Evolutionary conservation across 2,797 vertebrate genomes (phyloP).

Genomic region (Jordanella pulchra): DNA sequence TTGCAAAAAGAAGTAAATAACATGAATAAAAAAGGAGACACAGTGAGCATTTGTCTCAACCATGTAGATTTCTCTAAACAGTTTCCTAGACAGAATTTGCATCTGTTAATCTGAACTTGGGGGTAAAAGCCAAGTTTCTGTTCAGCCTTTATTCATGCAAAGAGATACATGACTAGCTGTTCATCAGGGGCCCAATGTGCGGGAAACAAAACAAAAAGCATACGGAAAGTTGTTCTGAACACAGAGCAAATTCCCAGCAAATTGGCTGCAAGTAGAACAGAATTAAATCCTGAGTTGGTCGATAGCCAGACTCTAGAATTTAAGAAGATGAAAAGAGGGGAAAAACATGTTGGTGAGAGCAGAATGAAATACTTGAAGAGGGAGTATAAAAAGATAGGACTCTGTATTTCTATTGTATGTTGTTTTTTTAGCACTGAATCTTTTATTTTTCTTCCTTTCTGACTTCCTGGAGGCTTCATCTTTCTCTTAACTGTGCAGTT

Average conservation of each 20-base stretch:
- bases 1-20: neutral
- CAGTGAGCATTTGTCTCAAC: conserved; percentile 34
- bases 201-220: conserved; percentile 3
- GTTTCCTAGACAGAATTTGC: conserved; percentile 8
- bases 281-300: conserved; percentile 37
- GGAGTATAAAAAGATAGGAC: conserved; percentile 24
- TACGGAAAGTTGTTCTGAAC: conserved; percentile 55
- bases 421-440: conserved; percentile 17
- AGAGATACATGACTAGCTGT: conserved; percentile 22
- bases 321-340: conserved; percentile 45
- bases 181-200: conserved; percentile 17
- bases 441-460: conserved; percentile 5
- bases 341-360: conserved; percentile 21
- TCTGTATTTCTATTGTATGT: conserved; percentile 14
- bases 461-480: conserved; percentile 18
- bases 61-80: conserved; percentile 20
- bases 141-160: conserved; percentile 48
- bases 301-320: conserved; percentile 39
- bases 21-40: neutral
- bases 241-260: conserved; percentile 62
- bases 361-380: conserved; percentile 26
- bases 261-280: conserved; percentile 52
- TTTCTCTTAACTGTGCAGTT: conserved; percentile 23
- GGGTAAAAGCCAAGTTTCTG: conserved; percentile 37
- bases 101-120: conserved; percentile 26